These are phyloP conservation scores for Seriola quinqueradiata DNA, from an alignment of 2,113 vertebrate genomes.

Conservation along the genomic window DNA sequence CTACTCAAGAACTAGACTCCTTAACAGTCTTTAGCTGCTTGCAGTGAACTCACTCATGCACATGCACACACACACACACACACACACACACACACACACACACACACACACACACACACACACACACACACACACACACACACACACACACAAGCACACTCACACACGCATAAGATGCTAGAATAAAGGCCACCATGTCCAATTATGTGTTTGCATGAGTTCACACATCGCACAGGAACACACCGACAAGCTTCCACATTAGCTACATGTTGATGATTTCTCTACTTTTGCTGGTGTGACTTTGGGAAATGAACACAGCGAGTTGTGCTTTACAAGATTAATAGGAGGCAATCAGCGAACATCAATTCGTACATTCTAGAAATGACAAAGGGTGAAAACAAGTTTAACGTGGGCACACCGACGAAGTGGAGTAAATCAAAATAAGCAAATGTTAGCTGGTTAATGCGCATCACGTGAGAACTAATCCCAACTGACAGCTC, in stretches of 20 bases:
- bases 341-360: neutral
- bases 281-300: constrained; percentile 22
- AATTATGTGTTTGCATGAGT: constrained; percentile 54
- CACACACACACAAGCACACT: neutral
- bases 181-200: constrained; percentile 56
- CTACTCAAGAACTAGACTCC: constrained; percentile 59
- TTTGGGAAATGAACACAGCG: constrained; percentile 32
- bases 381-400: neutral
- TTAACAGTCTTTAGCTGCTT: constrained; percentile 76
- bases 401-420: neutral
- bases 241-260: constrained; percentile 25
- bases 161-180: neutral
- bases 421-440: constrained; percentile 1
- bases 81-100: constrained; percentile 29
- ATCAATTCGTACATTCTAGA: neutral
- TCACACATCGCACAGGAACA: constrained; percentile 43
- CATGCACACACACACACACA: constrained; percentile 16
- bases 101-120: constrained; percentile 7
- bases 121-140: constrained; percentile 6
- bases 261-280: constrained; percentile 40
- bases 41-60: constrained; percentile 61
- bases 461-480: neutral
- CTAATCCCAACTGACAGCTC: constrained; percentile 37
- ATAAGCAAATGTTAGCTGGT: neutral
- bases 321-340: neutral